These are phyloP conservation scores for Pocillopora damicornis DNA, from an alignment of 64 coral and sea anemone species.

Conservation along the genomic window DNA sequence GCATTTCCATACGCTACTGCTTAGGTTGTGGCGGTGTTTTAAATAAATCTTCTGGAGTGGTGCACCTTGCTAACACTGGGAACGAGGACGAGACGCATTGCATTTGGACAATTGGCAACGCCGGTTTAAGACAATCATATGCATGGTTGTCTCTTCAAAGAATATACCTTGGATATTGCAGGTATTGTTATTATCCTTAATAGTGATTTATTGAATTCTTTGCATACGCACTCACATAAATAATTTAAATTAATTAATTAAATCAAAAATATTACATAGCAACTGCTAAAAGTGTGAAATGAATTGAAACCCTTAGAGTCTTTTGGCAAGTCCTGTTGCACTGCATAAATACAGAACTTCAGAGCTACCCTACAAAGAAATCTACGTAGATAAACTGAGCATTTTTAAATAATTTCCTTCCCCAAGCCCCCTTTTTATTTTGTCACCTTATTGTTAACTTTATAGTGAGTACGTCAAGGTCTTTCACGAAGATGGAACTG, in stretches of 20 bases:
- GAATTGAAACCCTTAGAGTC: too few relatives aligned
- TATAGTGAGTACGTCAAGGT: neutral
- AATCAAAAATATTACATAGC: too few relatives aligned
- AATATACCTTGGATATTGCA: constrained; percentile 2
- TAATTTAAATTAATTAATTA: too few relatives aligned
- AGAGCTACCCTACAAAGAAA: too few relatives aligned
- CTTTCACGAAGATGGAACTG: neutral
- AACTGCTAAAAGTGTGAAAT: too few relatives aligned
- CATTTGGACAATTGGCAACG: constrained; percentile 3
- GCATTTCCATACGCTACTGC: neutral
- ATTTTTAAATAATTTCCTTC: too few relatives aligned
- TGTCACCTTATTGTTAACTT: neutral
- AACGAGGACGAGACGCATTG: neutral
- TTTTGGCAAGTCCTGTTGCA: too few relatives aligned
- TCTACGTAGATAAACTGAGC: too few relatives aligned
- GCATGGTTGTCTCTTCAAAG: neutral
- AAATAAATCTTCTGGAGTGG: neutral
- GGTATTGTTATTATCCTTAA: neutral
- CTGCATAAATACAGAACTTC: too few relatives aligned
- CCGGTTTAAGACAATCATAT: neutral
- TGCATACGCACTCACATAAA: neutral
- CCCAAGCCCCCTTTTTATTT: neutral
- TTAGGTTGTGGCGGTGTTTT: constrained; percentile 14
- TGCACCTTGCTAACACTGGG: neutral
- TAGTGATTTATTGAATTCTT: neutral